Evolutionary conservation across 2,113 vertebrate species (phyloP), one percentile per base, ranked within the genome.

Genomic region (Phoxinus phoxinus): DNA sequence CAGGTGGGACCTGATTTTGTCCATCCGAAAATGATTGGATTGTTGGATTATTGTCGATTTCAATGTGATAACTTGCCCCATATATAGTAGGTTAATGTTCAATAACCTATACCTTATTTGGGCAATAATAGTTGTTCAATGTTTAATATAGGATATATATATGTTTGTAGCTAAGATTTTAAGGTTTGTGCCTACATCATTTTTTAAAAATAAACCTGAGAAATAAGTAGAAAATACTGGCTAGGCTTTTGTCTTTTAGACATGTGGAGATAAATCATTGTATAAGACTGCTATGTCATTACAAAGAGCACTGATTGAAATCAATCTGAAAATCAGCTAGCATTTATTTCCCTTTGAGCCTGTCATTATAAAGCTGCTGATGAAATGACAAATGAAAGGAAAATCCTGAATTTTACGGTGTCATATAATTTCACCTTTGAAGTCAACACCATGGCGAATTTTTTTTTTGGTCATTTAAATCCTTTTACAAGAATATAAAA

Each of bases 291-390:
- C 61, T 65, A 72, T 86, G 78, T 59, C 83, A 79, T 87, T 86
- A 84, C 76, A 87, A 89, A 89, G 53, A 74, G 79, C 27, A 41
- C 51, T 84, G 89, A 91, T 89, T 88, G 80, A 89, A 87, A 90
- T 89, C 84, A 88, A 82, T 87, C 84, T 69, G 77, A 83, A 88
- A 89, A 91, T 89, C 59, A 84, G 74, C 35, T 37, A 35, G 23
- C 77, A 87, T 48, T 87, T 84, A 88, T 84, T 81, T 84, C 76
- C 56, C 58, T 81, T 82, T 72, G 77, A 81, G 61, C 80, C 79
- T 44, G 3, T 76, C 63, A 75, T 86, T 35, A 83, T 65, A 69
- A 85, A 86, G 32, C 53, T 63, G 53, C 35, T 79, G 48, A 63
- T 51, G 41, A 87, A 90, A 85, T 73, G 25, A 69, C 63, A 81